Percentiles rank a stretch among this genome's conserved stretches.
Conservation (phyloP, 2,888 invertebrate genomes). For the Luffia ferchaultella region DNA sequence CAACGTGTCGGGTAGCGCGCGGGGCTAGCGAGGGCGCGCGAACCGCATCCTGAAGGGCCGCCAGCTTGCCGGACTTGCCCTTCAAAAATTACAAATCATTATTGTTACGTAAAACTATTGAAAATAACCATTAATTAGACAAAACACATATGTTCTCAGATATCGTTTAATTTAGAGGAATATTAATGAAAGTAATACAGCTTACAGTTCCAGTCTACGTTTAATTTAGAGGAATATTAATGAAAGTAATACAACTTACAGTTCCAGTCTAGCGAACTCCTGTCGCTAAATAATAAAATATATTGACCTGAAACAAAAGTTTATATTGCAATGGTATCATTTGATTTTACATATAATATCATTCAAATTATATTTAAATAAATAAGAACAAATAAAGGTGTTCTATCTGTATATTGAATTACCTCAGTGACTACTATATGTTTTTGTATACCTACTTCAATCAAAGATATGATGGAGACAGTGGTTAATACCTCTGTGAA, state of each 20-base stretch:
- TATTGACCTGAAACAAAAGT: neutral
- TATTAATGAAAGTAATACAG: neutral
- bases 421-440: no score
- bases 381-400: no score
- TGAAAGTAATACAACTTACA: neutral
- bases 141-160: conserved; percentile 32
- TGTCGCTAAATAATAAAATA: neutral
- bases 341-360: no score
- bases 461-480: no score
- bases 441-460: no score
- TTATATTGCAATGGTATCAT: no score
- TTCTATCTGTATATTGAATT: no score
- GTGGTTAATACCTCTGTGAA: no score
- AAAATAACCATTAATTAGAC: neutral
- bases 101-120: neutral
- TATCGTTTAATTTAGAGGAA: no score
- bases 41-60: conserved; percentile 80
- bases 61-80: conserved; percentile 76
- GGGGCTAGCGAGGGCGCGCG: conserved; percentile 72
- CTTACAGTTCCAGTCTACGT: conserved; percentile 37
- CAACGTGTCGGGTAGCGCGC: conserved; percentile 68
- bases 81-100: conserved; percentile 19
- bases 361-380: no score
- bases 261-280: neutral
- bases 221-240: no score